Percentiles rank a stretch among this genome's conserved stretches.
Conservation (phyloP, 2,797 vertebrate genomes). For the Danio choprae region DNA sequence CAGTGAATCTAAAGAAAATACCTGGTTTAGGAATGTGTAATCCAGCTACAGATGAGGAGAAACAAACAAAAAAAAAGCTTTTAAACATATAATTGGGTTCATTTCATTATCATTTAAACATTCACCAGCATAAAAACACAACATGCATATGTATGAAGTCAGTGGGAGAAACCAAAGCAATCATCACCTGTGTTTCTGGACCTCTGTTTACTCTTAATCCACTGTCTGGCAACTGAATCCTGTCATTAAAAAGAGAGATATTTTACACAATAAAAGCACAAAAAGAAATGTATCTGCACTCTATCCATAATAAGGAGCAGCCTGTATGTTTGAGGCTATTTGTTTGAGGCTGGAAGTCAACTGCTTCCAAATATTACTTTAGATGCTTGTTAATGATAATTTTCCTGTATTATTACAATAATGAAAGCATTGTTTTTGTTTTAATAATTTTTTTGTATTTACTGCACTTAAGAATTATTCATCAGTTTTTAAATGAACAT, state of each 20-base stretch:
- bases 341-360: no score
- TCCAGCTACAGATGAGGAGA: background rate
- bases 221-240: conserved; percentile 6
- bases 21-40: conserved; percentile 39
- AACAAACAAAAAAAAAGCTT: background rate
- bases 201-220: conserved; percentile 29
- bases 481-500: no score
- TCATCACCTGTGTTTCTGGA: conserved; percentile 45
- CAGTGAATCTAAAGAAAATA: background rate
- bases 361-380: no score
- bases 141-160: background rate
- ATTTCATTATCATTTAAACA: background rate
- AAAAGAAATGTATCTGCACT: background rate
- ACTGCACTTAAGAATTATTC: background rate
- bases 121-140: background rate
- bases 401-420: background rate
- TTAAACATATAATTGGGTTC: background rate
- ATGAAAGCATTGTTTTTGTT: background rate
- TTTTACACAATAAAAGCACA: background rate
- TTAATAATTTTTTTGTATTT: background rate
- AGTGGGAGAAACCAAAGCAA: background rate
- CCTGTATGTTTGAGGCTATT: no score
- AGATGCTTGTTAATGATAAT: background rate
- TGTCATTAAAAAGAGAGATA: conserved; percentile 7
- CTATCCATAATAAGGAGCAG: background rate